Base-by-base conservation (phyloP, 1,140 invertebrate genomes). In the Matsumurasca onukii region DNA sequence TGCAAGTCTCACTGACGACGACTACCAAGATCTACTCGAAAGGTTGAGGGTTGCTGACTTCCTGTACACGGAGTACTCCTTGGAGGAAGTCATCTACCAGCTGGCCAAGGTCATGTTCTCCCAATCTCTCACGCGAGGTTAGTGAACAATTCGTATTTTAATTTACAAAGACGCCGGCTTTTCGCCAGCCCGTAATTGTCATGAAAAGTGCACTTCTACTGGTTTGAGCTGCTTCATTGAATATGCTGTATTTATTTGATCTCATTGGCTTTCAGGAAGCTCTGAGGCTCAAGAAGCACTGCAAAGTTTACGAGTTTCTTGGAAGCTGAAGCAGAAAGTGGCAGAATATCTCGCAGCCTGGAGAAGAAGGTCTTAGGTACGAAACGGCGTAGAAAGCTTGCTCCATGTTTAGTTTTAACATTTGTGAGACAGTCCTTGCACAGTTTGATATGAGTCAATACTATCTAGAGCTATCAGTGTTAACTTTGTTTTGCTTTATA, bases 71-170 rank as follows among this genome's bases (percentile, higher is more conserved):
- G 87, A 90, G 74, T 89, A 88, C 73, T 88, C 88, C 9, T 77
- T 91, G 31, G 88, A 91, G 77, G 88, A 90, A 77, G 86, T 91
- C 1, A 88, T 91, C 63, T 91, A 91, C 76, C 88, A 90, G 71
- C 78, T 91, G 13, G 88, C 88, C 45, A 90, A 89, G 81, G 86
- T 89, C 72, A 89, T 91, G 86, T 91, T 91, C 76, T 82, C 86
- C 0, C 87, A 90, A 75, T 87, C 86, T 1, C 77, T 89, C 39
- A 80, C 84, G 1, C 82, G 84, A 69, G 88, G 87, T 81, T n/a
- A n/a, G n/a, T n/a, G n/a, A n/a, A n/a, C n/a, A n/a, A n/a, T n/a
- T n/a, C n/a, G n/a, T n/a, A n/a, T n/a, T n/a, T n/a, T n/a, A n/a
- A n/a, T n/a, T n/a, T n/a, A n/a, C n/a, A n/a, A n/a, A n/a, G n/a